Base-by-base conservation (phyloP, 2,888 invertebrate species). In the Alcis repandata region DNA sequence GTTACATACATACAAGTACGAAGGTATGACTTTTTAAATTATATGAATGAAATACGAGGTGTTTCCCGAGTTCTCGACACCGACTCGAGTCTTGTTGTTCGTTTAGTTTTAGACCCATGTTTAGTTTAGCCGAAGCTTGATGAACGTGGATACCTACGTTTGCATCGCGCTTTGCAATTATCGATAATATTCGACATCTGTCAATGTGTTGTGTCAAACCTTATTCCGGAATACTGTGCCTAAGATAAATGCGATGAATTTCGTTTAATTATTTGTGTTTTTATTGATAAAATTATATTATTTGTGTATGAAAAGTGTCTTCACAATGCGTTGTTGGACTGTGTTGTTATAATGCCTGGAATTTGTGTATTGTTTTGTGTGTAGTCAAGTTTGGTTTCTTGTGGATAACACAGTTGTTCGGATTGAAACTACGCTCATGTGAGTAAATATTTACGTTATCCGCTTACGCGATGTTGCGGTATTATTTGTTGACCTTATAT, bases 381-480 rank as follows among this genome's bases (percentile, higher is more conserved):
- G 48, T 64, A 64, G 45, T 45, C 80, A 78, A 51, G 83, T 80
- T 77, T 65, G 56, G 79, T 78, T 78, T 79, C 53, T 65, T 57
- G 77, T 80, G 78, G 85, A 88, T 88, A 85, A 82, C 81, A 85
- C 84, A 83, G 76, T 86, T 84, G 82, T 79, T 86, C 73, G 89
- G 87, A 89, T 87, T 86, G 85, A 82, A 86, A 89, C 86, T 88
- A 90, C 86, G 79, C 80, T 78, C 84, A 86, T 81, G 92, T 92
- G 84, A 92, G 92, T 92, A 90, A 91, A 91, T 91, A 90, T 90
- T 90, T 87, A 88, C 17, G 32, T 74, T 80, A 75, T 19, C 49
- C 27, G 54, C 67, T 69, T 67, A 72, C 69, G 22, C 32, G 38
- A 60, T 52, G 54, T 56, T 63, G 56, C 46, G 22, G 20, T 56